phyloP scores from a whole-genome alignment of 2,888 invertebrate species.

The Orthonevra nobilis region DNA sequence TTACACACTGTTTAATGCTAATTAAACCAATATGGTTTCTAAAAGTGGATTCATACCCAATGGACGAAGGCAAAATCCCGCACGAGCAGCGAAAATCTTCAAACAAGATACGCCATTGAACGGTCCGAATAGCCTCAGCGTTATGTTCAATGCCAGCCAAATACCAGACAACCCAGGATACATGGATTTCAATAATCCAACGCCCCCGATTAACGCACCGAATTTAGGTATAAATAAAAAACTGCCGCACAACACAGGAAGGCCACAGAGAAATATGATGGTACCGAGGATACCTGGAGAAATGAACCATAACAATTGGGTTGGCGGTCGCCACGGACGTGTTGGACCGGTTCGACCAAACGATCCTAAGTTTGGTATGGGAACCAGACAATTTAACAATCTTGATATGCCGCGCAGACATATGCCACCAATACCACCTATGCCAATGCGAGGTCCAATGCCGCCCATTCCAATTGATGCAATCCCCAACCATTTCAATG shows the following conservation, averaged over 20 bases:
- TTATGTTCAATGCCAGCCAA: constrained; percentile 78
- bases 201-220: constrained; percentile 72
- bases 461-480: constrained; percentile 70
- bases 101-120: constrained; percentile 51
- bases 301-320: constrained; percentile 39
- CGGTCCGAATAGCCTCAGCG: constrained; percentile 67
- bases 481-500: constrained; percentile 50
- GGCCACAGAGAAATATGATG: constrained; percentile 71
- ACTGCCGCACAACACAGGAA: constrained; percentile 23
- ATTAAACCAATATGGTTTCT: constrained; percentile 55
- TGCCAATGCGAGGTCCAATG: constrained; percentile 70
- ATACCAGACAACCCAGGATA: constrained; percentile 80
- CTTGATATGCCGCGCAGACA: constrained; percentile 70
- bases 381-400: constrained; percentile 45
- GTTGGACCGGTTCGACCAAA: constrained; percentile 31
- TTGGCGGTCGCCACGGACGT: constrained; percentile 50
- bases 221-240: constrained; percentile 49
- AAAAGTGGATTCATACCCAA: constrained; percentile 58
- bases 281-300: constrained; percentile 71
- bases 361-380: constrained; percentile 38
- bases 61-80: constrained; percentile 41
- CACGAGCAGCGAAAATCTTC: constrained; percentile 48
- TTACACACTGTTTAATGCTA: constrained; percentile 13
- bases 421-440: constrained; percentile 72
- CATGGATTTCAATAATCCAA: constrained; percentile 78